phyloP scores from a whole-genome alignment of 2,797 vertebrate species.

The Chelmon rostratus region DNA sequence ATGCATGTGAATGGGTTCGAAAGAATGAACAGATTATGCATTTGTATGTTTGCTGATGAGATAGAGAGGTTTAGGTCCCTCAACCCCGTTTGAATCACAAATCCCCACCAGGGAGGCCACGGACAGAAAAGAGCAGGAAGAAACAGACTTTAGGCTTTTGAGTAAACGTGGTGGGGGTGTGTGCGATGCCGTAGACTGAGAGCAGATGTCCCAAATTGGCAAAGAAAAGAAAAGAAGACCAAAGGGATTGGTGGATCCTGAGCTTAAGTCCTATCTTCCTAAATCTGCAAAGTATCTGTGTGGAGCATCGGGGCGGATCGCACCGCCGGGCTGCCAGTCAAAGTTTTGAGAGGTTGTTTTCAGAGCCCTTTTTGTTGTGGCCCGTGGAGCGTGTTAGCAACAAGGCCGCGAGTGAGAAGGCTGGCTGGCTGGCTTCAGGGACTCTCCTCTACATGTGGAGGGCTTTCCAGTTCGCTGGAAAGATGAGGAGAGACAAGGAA shows the following conservation, averaged over 20 bases:
- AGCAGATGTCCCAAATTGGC: conserved; percentile 81
- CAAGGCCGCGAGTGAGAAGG: conserved; percentile 63
- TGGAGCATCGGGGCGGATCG: conserved; percentile 52
- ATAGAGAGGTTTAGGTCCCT: conserved; percentile 83
- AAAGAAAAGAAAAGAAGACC: conserved; percentile 70
- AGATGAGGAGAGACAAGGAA: conserved; percentile 68
- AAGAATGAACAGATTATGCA: conserved; percentile 86
- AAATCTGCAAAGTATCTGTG: conserved; percentile 68
- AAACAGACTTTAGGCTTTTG: conserved; percentile 77
- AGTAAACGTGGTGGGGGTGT: conserved; percentile 66
- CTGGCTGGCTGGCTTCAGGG: conserved; percentile 64
- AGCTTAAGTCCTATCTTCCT: conserved; percentile 68
- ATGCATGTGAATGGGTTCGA: conserved; percentile 79
- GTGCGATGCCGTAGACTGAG: conserved; percentile 55
- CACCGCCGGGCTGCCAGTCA: conserved; percentile 66
- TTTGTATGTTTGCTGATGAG: conserved; percentile 87
- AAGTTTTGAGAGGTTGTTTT: conserved; percentile 73
- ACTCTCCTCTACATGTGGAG: conserved; percentile 59
- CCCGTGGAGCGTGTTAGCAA: conserved; percentile 72
- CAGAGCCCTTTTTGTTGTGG: conserved; percentile 71
- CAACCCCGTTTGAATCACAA: conserved; percentile 81
- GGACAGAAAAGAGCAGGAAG: conserved; percentile 63
- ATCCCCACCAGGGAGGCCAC: conserved; percentile 70
- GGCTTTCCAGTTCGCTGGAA: conserved; percentile 66
- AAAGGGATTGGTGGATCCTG: conserved; percentile 62